These are phyloP conservation scores for Nebria ingens DNA, from an alignment of 1,140 invertebrate species.

Conservation along the genomic window DNA sequence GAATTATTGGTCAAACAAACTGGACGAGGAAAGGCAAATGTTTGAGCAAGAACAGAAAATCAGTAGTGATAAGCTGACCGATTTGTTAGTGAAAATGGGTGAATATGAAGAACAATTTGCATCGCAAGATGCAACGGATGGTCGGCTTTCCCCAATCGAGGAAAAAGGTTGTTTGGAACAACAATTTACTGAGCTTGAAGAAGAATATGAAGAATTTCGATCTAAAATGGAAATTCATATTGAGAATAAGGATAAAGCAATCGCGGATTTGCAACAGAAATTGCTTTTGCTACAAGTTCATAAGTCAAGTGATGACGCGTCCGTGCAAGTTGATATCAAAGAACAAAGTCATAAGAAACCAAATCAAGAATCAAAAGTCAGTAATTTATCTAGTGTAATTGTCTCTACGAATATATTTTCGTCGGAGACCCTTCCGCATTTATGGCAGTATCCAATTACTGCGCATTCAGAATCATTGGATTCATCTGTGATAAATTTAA, in stretches of 20 bases:
- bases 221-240: constrained; percentile 36
- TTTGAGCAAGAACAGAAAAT: constrained; percentile 66
- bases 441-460: background rate
- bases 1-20: constrained; percentile 70
- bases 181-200: constrained; percentile 59
- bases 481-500: background rate
- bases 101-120: constrained; percentile 72
- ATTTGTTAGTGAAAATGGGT: constrained; percentile 59
- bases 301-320: constrained; percentile 17
- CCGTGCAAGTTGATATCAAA: constrained; percentile 20
- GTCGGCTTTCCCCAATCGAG: constrained; percentile 59
- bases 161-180: constrained; percentile 63
- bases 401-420: constrained; percentile 21
- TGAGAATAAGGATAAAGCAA: constrained; percentile 41
- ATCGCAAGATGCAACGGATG: constrained; percentile 34
- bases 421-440: constrained; percentile 17
- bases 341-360: constrained; percentile 16
- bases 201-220: constrained; percentile 52
- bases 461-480: background rate
- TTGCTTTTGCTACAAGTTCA: constrained; percentile 28
- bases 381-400: constrained; percentile 21
- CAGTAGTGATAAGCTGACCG: constrained; percentile 64
- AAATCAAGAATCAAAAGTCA: constrained; percentile 21
- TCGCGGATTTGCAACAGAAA: constrained; percentile 41
- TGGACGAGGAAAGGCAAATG: constrained; percentile 64